Base-by-base conservation (phyloP, 2,888 invertebrate species). In the Volucella zonaria region DNA sequence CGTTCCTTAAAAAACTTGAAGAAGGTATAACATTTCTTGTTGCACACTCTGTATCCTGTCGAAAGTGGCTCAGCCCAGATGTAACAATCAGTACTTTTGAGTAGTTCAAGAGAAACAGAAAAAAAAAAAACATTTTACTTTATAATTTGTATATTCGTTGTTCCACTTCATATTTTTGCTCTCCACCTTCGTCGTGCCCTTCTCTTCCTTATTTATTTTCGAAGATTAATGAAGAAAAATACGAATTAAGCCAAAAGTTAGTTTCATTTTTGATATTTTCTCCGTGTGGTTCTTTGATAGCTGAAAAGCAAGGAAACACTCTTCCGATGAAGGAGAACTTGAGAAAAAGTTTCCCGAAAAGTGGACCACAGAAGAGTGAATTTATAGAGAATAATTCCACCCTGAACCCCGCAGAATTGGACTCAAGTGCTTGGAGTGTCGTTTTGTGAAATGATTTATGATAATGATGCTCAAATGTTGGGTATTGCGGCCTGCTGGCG, bases 381-480 rank as follows among this genome's bases (percentile, higher is more conserved):
- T 54, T 31, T 54, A 0, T 11, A 11, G 8, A 6, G 8, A 42
- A 58, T 11, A 15, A 58, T 15, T n/a, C 42, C 15, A 31, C 6
- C 31, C 6, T 31, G 6, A 31, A 31, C 4, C 45, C 49, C 49
- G 49, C 54, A 70, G 47, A 68, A 31, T 31, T 31, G 31, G 31
- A 43, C 58, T 78, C 58, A 74, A 78, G 49, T 77, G 61, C 61
- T 70, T 70, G 12, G 64, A 70, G 78, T 78, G 47, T 52, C 78
- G 49, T 58, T 73, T 59, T 31, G 23, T 51, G 49, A 82, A 66
- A 74, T 82, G 82, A 78, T 82, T 82, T 82, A 82, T 82, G 82
- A 56, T 82, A 78, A 82, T 82, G 78, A 68, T 58, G 73, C 70
- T 51, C 58, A 56, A 64, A n/a, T 47, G 49, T 43, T 23, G 12